Base-by-base conservation (phyloP, 2,113 vertebrate genomes). In the Tiliqua scincoides region DNA sequence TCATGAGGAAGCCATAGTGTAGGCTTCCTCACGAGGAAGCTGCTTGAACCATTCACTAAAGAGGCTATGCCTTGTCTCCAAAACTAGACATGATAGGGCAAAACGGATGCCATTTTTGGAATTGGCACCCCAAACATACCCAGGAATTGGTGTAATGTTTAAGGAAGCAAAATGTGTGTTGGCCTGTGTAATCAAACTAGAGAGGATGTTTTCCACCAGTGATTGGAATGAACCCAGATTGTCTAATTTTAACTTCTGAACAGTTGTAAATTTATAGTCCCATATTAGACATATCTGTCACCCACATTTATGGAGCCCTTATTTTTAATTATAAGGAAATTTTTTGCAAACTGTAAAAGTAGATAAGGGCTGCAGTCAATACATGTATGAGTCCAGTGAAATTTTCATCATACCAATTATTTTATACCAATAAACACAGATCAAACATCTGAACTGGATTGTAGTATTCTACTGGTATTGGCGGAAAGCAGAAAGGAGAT, bases 201-300 rank as follows among this genome's bases (percentile, higher is more conserved):
- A 86, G 87, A 81, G 68, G 21, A 2, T 6, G 65, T 86, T 37
- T 23, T 78, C 35, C 61, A 76, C 86, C 77, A 70, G 27, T 75
- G 79, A 84, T 35, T 23, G 89, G 23, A 62, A 11, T 77, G 15
- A 89, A 76, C 20, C 7, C 61, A 92, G 82, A 81, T 30, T 48
- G 35, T 40, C 83, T 88, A 27, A 76, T 82, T 59, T 62, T 4
- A 90, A 30, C n/a, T 61, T 48, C 82, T 85, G 35, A 88, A 14
- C 18, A 54, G 18, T 73, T 3, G 2, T 77, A 76, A 88, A 85
- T 37, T 65, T 65, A 52, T 40, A 65, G 4, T 43, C 17, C n/a
- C 20, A 65, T 70, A 48, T 18, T 21, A 0, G 1, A 10, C 3
- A 48, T 77, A 15, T 4, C 40, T 79, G 20, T 84, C 15, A 27